These are phyloP conservation scores for Caenorhabditis zanzibari DNA, from an alignment of 2,888 invertebrate species.

Conservation along the genomic window DNA sequence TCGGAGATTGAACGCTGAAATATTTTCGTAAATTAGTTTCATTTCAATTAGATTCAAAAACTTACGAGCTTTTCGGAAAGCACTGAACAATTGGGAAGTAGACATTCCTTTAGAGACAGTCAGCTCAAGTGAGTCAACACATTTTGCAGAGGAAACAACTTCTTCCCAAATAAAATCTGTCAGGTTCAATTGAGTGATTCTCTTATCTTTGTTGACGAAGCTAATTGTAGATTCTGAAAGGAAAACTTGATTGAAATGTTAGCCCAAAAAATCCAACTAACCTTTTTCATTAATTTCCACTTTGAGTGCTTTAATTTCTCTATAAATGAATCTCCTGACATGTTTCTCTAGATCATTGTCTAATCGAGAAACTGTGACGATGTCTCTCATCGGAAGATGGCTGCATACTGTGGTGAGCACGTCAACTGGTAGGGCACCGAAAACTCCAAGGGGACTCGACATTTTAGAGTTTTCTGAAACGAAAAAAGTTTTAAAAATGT, in stretches of 20 bases:
- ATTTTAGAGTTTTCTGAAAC: constrained; percentile 2
- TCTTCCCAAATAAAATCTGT: constrained; percentile 20
- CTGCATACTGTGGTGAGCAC: constrained; percentile 36
- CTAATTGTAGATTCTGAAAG: constrained; percentile 27
- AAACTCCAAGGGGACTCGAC: constrained; percentile 28
- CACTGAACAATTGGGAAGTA: constrained; percentile 30
- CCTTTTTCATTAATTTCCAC: constrained; percentile 30
- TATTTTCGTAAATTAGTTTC: no score
- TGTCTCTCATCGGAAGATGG: constrained; percentile 45
- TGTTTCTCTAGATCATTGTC: constrained; percentile 9
- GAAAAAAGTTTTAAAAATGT: no score
- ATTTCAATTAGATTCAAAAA: not conserved
- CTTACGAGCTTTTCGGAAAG: constrained; percentile 25
- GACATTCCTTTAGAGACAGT: constrained; percentile 16
- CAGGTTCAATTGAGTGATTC: constrained; percentile 16
- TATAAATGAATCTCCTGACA: constrained; percentile 32
- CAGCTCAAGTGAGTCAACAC: constrained; percentile 35
- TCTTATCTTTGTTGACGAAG: constrained; percentile 35
- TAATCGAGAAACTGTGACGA: constrained; percentile 26
- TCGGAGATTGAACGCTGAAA: constrained; percentile 26
- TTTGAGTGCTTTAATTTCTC: constrained; percentile 34
- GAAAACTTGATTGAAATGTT: not conserved
- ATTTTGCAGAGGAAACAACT: constrained; percentile 20
- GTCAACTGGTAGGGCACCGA: constrained; percentile 50
- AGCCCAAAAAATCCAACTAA: constrained; percentile 2